phyloP scores from a whole-genome alignment of 2,888 invertebrate genomes.

The Cecidostiba fungosa region DNA sequence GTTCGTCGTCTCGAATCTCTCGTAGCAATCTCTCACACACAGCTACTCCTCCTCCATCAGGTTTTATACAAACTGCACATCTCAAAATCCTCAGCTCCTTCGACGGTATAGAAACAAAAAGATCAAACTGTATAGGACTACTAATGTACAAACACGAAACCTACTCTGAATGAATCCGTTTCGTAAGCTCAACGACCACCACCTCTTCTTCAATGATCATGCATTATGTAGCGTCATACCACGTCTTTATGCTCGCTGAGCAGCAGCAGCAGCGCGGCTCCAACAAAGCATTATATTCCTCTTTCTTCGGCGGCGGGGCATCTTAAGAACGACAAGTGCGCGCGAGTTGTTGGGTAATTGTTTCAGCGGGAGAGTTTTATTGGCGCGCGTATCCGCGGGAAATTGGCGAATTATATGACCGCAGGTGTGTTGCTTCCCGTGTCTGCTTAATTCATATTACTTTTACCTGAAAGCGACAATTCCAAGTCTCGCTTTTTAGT shows the following conservation, averaged over 20 bases:
- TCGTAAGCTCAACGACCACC: neutral
- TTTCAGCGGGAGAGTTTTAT: neutral
- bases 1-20: neutral
- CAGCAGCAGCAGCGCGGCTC: neutral
- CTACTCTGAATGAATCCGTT: neutral
- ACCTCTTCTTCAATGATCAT: neutral
- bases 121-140: too few species aligned
- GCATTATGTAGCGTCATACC: neutral
- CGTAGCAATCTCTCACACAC: neutral
- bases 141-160: too few species aligned
- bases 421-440: neutral
- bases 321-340: neutral
- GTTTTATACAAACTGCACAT: neutral
- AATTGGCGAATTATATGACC: neutral
- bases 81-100: neutral
- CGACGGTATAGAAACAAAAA: neutral
- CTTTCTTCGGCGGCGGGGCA: neutral
- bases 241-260: slow-evolving; percentile 25
- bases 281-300: neutral
- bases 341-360: neutral
- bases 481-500: too few species aligned
- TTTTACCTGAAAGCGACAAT: neutral
- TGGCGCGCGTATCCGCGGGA: slow-evolving; percentile 9
- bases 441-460: neutral
- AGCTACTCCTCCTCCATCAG: too few species aligned